Percentiles rank a stretch among this genome's conserved stretches.
Evolutionary conservation across 2,113 vertebrate species (phyloP).

Genomic region (Tauraco erythrolophus): DNA sequence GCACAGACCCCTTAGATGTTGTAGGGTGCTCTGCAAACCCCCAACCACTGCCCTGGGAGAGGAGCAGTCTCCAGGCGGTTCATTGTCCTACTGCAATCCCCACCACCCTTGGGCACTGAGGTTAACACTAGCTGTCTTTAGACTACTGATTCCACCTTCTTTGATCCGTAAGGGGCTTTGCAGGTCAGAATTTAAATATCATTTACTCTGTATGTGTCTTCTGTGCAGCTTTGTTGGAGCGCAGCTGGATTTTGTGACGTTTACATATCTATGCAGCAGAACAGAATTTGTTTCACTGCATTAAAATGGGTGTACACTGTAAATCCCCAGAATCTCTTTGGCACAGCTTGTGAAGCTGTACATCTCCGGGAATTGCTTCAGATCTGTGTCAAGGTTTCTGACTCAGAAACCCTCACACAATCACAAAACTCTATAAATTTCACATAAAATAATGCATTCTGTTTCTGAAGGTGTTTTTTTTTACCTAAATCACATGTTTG

Average conservation of each 20-base stretch:
- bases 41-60: not conserved
- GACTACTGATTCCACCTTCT: not conserved
- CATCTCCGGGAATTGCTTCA: not conserved
- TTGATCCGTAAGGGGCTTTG: not conserved
- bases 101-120: not conserved
- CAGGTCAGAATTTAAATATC: not conserved
- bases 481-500: not conserved
- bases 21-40: not conserved
- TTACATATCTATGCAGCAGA: not conserved
- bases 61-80: not conserved
- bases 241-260: not conserved
- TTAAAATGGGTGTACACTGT: not conserved
- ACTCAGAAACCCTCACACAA: not conserved
- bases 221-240: not conserved
- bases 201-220: not conserved
- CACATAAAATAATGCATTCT: not conserved
- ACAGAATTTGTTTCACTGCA: not conserved
- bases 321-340: not conserved
- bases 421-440: not conserved
- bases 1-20: not conserved
- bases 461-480: not conserved
- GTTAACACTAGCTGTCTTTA: not conserved
- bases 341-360: not conserved
- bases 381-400: slow-evolving; percentile 6
- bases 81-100: not conserved